phyloP scores from a whole-genome alignment of 2,888 invertebrate genomes.

The Melipona bicolor region DNA sequence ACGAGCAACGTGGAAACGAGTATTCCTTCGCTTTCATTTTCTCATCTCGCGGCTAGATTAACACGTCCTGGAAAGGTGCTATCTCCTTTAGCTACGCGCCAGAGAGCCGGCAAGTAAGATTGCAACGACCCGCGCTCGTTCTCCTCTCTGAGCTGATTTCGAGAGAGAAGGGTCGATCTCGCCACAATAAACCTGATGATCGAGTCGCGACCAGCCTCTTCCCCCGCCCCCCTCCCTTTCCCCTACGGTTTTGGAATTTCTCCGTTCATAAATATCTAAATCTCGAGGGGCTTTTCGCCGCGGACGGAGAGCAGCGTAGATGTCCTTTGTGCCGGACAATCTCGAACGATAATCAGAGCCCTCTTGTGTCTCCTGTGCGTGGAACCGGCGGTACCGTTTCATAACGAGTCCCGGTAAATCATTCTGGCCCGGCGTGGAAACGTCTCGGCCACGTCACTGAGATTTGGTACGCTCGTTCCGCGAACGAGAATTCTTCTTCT shows the following conservation, averaged over 20 bases:
- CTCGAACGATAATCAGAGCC: constrained; percentile 82
- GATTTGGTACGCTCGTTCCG: constrained; percentile 79
- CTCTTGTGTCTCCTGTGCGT: constrained; percentile 79
- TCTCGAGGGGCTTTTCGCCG: constrained; percentile 74
- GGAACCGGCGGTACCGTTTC: constrained; percentile 79
- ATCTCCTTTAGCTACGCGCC: neutral
- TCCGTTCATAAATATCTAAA: constrained; percentile 80
- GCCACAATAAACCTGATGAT: constrained; percentile 69
- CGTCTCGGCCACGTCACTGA: constrained; percentile 73
- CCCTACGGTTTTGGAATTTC: constrained; percentile 37
- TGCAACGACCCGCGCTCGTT: constrained; percentile 34
- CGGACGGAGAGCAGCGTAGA: constrained; percentile 53
- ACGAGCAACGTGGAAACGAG: neutral
- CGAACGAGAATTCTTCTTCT: constrained; percentile 70
- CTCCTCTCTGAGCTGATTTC: constrained; percentile 38
- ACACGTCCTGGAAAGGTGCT: neutral
- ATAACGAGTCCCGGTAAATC: constrained; percentile 82
- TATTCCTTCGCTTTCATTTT: constrained; percentile 7
- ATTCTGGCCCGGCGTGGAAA: constrained; percentile 78
- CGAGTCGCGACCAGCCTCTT: constrained; percentile 69
- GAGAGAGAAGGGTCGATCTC: constrained; percentile 60
- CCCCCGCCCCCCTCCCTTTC: neutral
- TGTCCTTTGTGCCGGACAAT: constrained; percentile 79
- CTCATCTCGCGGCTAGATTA: neutral
- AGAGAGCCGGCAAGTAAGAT: neutral